Evolutionary conservation across 2,113 vertebrate species (phyloP).

Genomic region (Leptocoma aspasia): DNA sequence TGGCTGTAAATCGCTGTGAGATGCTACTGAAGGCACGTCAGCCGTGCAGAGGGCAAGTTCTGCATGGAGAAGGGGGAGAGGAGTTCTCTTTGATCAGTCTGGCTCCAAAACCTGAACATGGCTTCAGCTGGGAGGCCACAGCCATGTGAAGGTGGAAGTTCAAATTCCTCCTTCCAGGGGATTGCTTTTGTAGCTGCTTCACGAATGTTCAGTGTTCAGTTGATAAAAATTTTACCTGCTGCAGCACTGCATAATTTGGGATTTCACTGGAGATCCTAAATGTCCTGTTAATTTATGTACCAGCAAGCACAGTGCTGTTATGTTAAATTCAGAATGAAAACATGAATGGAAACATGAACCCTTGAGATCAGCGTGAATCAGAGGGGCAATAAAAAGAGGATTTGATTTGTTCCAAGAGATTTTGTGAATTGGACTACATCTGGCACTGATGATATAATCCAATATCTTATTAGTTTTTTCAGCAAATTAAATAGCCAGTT

Average conservation of each 20-base stretch:
- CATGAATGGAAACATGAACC: constrained; percentile 3
- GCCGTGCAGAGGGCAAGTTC: not conserved
- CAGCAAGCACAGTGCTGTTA: not conserved
- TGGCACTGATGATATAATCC: not conserved
- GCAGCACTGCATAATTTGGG: not conserved
- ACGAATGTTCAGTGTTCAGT: not conserved
- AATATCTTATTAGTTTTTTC: not conserved
- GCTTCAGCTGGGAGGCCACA: not conserved
- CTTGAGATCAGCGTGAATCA: not conserved
- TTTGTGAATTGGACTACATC: not conserved
- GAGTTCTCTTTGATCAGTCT: not conserved
- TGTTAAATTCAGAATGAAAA: constrained; percentile 14
- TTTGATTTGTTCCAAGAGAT: constrained; percentile 39
- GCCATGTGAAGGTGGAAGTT: not conserved
- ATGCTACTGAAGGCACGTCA: constrained; percentile 14
- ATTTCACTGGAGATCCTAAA: not conserved
- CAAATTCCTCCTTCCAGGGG: not conserved
- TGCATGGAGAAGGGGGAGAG: not conserved
- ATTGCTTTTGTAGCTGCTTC: not conserved
- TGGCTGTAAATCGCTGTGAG: constrained; percentile 22
- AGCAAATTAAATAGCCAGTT: not conserved
- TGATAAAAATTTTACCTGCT: not conserved
- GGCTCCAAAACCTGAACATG: not conserved
- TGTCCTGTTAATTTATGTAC: constrained; percentile 23
- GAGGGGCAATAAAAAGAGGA: not conserved